phyloP scores from a whole-genome alignment of 2,888 invertebrate genomes.

The Lycia hirtaria region DNA sequence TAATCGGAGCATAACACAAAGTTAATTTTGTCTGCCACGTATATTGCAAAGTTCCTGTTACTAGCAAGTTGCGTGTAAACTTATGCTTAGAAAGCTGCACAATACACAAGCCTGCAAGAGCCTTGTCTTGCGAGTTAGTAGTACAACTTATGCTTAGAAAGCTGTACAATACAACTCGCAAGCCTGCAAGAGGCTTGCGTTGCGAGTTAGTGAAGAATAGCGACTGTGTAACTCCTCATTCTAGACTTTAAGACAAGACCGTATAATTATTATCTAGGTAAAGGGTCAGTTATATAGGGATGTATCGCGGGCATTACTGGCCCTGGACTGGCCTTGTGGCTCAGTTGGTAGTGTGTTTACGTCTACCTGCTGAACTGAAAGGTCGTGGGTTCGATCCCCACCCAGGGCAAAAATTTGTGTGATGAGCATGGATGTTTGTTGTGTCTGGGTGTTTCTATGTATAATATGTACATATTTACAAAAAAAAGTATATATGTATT shows the following conservation, averaged over 20 bases:
- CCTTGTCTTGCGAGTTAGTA: not conserved
- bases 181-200: not conserved
- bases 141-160: not conserved
- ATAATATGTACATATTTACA: too few species aligned
- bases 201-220: not conserved
- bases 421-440: too few species aligned
- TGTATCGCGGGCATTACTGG: not conserved
- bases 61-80: not conserved
- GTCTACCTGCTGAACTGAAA: too few species aligned
- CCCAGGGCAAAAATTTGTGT: too few species aligned
- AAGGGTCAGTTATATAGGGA: not conserved
- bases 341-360: too few species aligned
- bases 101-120: slow-evolving; percentile 7
- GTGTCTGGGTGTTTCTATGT: too few species aligned
- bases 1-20: too few species aligned
- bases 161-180: not conserved
- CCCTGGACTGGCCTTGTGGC: too few species aligned
- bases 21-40: too few species aligned
- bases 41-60: too few species aligned
- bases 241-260: not conserved
- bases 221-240: not conserved
- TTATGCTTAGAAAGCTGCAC: not conserved
- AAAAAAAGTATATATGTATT: too few species aligned
- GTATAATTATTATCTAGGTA: not conserved
- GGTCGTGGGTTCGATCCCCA: too few species aligned